phyloP scores from a whole-genome alignment of 2,888 invertebrate species.

The Phortica okadai region DNA sequence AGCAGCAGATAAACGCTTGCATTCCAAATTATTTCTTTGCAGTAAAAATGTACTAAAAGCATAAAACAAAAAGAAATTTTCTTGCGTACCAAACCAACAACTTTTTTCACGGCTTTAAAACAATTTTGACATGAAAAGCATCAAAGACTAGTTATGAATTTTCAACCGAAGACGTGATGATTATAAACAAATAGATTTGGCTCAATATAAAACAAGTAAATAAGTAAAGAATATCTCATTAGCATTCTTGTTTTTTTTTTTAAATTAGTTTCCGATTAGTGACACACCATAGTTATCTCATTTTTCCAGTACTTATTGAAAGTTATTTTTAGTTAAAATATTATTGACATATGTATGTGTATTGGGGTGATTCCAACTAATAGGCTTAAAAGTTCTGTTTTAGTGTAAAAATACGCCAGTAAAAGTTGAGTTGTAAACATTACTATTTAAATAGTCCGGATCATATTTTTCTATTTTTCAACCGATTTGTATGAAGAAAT shows the following conservation, averaged over 20 bases:
- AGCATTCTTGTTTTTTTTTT: slow-evolving; percentile 61
- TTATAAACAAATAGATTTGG: background rate
- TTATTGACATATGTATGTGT: too few species aligned
- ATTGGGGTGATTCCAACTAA: too few species aligned
- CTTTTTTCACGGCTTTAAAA: slow-evolving; percentile 67
- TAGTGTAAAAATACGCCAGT: slow-evolving; percentile 14
- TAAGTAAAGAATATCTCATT: slow-evolving; percentile 54
- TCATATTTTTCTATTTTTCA: too few species aligned
- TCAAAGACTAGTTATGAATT: background rate
- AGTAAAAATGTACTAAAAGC: too few species aligned
- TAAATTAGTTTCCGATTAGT: slow-evolving; percentile 37
- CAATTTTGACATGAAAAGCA: slow-evolving; percentile 61
- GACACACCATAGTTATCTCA: too few species aligned
- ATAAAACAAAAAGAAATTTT: slow-evolving; percentile 9
- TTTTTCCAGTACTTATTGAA: too few species aligned
- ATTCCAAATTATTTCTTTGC: slow-evolving; percentile 12
- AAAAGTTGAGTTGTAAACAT: too few species aligned
- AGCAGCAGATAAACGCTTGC: slow-evolving; percentile 29
- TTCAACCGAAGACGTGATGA: background rate
- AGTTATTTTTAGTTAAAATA: too few species aligned
- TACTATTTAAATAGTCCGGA: too few species aligned
- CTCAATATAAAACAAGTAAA: too few species aligned
- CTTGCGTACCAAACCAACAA: slow-evolving; percentile 68
- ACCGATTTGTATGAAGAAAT: too few species aligned
- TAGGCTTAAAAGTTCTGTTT: slow-evolving; percentile 28